Conservation (phyloP, 2,113 vertebrate species). For the Salminus brasiliensis region DNA sequence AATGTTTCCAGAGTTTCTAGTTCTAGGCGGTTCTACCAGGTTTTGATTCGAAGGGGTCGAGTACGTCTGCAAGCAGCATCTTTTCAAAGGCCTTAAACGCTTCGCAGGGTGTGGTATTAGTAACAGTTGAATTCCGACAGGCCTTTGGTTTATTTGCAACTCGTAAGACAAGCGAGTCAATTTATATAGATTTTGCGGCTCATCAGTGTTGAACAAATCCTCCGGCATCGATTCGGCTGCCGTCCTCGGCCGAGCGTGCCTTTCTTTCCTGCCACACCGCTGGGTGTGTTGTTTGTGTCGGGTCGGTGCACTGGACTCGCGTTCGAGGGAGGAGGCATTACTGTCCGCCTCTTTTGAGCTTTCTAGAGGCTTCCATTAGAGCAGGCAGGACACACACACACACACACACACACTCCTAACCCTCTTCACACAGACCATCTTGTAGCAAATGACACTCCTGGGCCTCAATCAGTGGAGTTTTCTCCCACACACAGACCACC, state of each 20-base stretch:
- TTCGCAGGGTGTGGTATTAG: not conserved
- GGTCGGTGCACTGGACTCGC: not conserved
- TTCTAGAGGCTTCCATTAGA: constrained; percentile 26
- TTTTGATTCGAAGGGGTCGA: not conserved
- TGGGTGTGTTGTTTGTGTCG: constrained; percentile 8
- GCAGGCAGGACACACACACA: not conserved
- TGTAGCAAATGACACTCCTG: constrained; percentile 18
- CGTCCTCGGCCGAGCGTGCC: constrained; percentile 9
- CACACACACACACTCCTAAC: constrained; percentile 20
- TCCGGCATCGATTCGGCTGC: constrained; percentile 17
- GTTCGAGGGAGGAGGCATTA: constrained; percentile 1
- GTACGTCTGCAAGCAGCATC: not conserved
- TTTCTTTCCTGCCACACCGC: constrained; percentile 38
- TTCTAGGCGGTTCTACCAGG: no score
- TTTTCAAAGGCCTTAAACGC: not conserved
- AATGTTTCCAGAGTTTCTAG: no score
- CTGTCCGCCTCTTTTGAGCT: constrained; percentile 6
- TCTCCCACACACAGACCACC: constrained; percentile 4
- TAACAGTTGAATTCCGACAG: not conserved
- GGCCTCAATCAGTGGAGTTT: constrained; percentile 3
- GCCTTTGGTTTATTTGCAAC: constrained; percentile 2
- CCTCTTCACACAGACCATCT: constrained; percentile 2
- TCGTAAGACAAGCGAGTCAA: constrained; percentile 6
- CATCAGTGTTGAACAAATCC: constrained; percentile 36
- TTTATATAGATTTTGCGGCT: constrained; percentile 35